Evolutionary conservation across 2,888 invertebrate genomes (phyloP).

Genomic region (Sminthurides aquaticus): DNA sequence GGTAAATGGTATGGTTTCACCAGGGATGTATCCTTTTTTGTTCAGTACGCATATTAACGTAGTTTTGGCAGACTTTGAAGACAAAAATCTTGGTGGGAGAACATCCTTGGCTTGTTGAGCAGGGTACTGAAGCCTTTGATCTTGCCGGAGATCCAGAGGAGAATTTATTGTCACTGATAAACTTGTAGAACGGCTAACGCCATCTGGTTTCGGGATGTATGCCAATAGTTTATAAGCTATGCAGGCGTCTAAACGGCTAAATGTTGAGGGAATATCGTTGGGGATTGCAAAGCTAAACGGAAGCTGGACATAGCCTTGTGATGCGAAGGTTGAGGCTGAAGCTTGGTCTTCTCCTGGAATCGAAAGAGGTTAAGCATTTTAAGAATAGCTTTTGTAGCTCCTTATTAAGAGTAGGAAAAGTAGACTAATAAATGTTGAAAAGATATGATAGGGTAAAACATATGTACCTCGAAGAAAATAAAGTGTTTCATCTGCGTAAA

Average conservation of each 20-base stretch:
- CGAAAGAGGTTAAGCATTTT: too few species aligned
- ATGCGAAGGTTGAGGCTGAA: too few species aligned
- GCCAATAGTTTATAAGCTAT: not conserved
- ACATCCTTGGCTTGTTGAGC: too few species aligned
- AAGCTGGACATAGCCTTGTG: not conserved
- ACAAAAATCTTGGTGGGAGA: too few species aligned
- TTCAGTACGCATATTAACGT: too few species aligned
- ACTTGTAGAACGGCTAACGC: not conserved
- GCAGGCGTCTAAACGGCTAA: not conserved
- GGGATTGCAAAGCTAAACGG: not conserved
- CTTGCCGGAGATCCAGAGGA: not conserved
- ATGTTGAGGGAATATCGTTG: not conserved
- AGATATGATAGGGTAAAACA: not conserved
- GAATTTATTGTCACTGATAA: not conserved
- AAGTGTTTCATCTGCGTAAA: not conserved
- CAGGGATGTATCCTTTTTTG: not conserved
- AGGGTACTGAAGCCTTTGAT: too few species aligned
- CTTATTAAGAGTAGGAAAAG: too few species aligned
- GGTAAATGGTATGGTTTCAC: not conserved
- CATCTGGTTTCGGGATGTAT: not conserved
- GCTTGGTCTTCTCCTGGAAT: too few species aligned
- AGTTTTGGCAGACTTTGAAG: too few species aligned
- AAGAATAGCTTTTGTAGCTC: too few species aligned
- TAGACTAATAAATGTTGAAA: too few species aligned
- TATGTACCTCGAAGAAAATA: not conserved